Base-by-base conservation (phyloP, 2,888 invertebrate species). In the Clusia tigrina region DNA sequence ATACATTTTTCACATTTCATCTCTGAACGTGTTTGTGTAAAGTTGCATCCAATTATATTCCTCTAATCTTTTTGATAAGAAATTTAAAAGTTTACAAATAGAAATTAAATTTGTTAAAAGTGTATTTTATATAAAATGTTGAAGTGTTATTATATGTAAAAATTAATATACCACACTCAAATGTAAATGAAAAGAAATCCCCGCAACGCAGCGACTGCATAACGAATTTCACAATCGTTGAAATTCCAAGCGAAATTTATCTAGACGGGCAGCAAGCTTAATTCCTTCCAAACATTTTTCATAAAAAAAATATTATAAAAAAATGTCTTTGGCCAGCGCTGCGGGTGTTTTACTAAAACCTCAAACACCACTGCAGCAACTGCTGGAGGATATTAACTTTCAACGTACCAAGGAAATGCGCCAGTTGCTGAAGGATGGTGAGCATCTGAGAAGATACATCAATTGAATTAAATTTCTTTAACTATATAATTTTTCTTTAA, bases 391-490 rank as follows among this genome's bases (percentile, higher is more conserved):
- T 84, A 95, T 95, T 71, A 94, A 94, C 84, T 95, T 95, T 77
- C 95, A 95, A 83, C 87, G 95, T 69, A 94, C 94, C 58, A 95
- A 95, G 84, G 95, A 95, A 85, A 92, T 94, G 90, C 86, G 94
- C 54, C 94, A 94, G 83, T 85, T 94, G 72, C 87, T 94, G 76
- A 94, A 94, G 85, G 94, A 94, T 86, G 94, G 94, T 93, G 81
- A 78, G 81, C n/a, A n/a, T n/a, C n/a, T n/a, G n/a, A n/a, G n/a
- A n/a, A n/a, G n/a, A n/a, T n/a, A n/a, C n/a, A n/a, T n/a, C n/a
- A n/a, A n/a, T n/a, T n/a, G 74, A 58, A 5, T 17, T 53, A 12
- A 26, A 22, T 62, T 38, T 48, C 25, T 42, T 2, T 5, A 9
- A 12, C 38, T 38, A 5, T 26, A 46, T 2, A 42, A 24, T 38